These are phyloP conservation scores for Danio kyathit DNA, from an alignment of 2,797 vertebrate species.

Conservation along the genomic window DNA sequence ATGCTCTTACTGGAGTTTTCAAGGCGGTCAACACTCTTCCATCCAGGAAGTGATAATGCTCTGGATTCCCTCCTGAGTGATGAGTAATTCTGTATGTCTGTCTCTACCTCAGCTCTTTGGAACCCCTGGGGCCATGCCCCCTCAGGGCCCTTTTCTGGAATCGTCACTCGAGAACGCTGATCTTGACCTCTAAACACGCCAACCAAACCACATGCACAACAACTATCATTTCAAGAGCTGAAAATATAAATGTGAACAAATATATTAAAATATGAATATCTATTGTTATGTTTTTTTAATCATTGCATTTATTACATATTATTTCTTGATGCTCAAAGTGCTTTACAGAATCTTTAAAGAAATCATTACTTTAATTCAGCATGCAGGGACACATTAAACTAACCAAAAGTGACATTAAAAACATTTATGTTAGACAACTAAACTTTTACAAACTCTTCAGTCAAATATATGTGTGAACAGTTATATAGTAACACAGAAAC, in stretches of 20 bases:
- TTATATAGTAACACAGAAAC: not conserved
- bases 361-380: not conserved
- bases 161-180: slow-evolving; percentile 73
- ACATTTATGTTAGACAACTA: not conserved
- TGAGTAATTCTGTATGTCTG: slow-evolving; percentile 70
- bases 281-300: not conserved
- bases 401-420: not conserved
- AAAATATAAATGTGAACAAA: not conserved
- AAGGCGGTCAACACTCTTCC: slow-evolving; percentile 88
- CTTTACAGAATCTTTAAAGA: not conserved
- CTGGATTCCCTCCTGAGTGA: slow-evolving; percentile 79
- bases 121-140: slow-evolving; percentile 74
- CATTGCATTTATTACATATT: not conserved
- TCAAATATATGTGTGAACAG: not conserved
- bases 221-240: slow-evolving; percentile 33
- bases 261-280: not conserved
- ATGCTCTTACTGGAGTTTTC: slow-evolving; percentile 85
- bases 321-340: not conserved
- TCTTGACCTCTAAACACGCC: slow-evolving; percentile 70
- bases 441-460: not conserved
- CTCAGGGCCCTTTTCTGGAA: slow-evolving; percentile 80
- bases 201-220: slow-evolving; percentile 43
- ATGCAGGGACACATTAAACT: not conserved
- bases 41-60: slow-evolving; percentile 75
- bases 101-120: slow-evolving; percentile 65